Conservation (phyloP, 2,888 invertebrate genomes). For the Carterocephalus palaemon region DNA sequence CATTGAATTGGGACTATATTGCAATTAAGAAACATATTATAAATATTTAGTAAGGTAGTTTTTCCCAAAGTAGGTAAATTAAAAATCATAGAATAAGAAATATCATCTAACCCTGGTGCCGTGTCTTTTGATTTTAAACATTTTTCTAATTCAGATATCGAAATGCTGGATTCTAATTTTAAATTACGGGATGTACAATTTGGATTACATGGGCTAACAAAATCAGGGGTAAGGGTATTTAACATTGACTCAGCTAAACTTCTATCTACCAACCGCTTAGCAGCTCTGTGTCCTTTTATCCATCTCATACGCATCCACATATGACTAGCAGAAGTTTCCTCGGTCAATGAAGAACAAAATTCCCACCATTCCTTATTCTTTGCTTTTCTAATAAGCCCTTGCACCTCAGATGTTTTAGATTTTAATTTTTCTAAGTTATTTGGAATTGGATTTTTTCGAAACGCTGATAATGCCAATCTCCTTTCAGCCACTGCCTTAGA, state of each 20-base stretch:
- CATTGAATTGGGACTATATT: no score
- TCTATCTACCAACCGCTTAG: background rate
- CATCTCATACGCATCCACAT: constrained; percentile 31
- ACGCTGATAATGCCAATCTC: constrained; percentile 25
- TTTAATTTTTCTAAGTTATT: constrained; percentile 20
- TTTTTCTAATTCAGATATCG: background rate
- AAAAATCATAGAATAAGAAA: no score
- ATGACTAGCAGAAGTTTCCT: constrained; percentile 11
- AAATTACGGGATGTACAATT: no score
- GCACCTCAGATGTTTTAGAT: constrained; percentile 17
- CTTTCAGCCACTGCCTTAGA: constrained; percentile 30
- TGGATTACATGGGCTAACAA: no score
- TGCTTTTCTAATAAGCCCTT: constrained; percentile 22
- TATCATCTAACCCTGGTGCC: no score
- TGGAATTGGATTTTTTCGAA: constrained; percentile 32
- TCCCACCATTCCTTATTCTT: constrained; percentile 15
- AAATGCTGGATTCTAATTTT: background rate
- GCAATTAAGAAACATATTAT: no score
- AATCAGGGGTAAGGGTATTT: background rate
- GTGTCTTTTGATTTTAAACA: background rate
- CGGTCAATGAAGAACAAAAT: constrained; percentile 26
- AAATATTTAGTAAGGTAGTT: no score
- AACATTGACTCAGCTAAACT: background rate
- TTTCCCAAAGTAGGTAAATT: no score
- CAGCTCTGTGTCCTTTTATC: constrained; percentile 25